Evolutionary conservation across 37 sponge, comb jelly and placozoan genomes (phyloP), one percentile per base, ranked within the genome.

Genomic region (Aphrocallistes beatrix): DNA sequence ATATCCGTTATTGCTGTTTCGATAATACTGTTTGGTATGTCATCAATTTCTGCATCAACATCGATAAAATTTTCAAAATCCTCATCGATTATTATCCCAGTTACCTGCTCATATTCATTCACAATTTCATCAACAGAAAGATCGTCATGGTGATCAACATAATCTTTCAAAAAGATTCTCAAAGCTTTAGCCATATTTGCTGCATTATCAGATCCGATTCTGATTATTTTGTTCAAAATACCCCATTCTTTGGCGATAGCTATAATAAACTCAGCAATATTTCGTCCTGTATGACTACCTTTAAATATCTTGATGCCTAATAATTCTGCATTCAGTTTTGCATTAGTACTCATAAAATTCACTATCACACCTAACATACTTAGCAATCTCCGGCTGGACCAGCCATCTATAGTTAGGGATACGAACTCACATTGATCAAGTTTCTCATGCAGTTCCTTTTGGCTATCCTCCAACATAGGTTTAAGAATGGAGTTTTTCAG

Each of bases 351-450:
- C n/a, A n/a, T n/a, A n/a, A n/a, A n/a, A n/a, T n/a, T n/a, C n/a
- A n/a, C n/a, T n/a, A n/a, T n/a, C n/a, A n/a, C n/a, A 13, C 75
- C n/a, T 60, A 60, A 13, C 75, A 60, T 60, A 60, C 75, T 60
- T 60, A 60, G 75, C n/a, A 25, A 30, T 60, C 75, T 1, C n/a
- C 75, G 10, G n/a, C 75, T 60, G 10, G 75, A 60, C 75, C 75
- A 60, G 28, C 75, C 75, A 60, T 60, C 75, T 25, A 60, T 60
- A 60, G 75, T 60, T 60, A 60, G 75, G 8, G 75, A 3, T 25
- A 28, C 75, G n/a, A 25, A 60, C n/a, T 60, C 17, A 60, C 75
- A 60, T 60, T 21, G 10, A 30, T 60, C 75, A 25, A 60, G n/a
- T 60, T 60, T 19, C 8, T 1, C 34, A 60, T 19, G n/a, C n/a